Evolutionary conservation across 2,888 invertebrate genomes (phyloP).

Genomic region (Adela reaumurella): DNA sequence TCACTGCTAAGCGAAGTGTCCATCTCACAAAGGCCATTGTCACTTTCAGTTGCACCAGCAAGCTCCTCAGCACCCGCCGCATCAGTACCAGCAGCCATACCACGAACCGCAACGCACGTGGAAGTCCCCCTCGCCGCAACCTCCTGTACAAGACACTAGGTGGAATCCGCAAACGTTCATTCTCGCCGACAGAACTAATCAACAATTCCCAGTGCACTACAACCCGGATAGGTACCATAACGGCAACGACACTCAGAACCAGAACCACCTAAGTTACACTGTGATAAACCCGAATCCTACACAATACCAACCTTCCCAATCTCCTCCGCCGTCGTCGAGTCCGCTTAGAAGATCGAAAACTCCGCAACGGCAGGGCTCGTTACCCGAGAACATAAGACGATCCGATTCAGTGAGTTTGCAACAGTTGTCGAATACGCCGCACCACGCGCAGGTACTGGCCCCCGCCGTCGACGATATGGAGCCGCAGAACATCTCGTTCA

Average conservation of each 20-base stretch:
- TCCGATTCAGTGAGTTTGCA: slow-evolving; percentile 46
- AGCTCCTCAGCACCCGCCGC: slow-evolving; percentile 19
- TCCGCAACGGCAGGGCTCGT: slow-evolving; percentile 57
- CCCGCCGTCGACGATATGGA: slow-evolving; percentile 84
- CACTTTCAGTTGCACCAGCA: slow-evolving; percentile 2
- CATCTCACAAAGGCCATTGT: not conserved
- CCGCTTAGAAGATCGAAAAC: slow-evolving; percentile 61
- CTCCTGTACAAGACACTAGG: slow-evolving; percentile 27
- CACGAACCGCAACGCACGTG: slow-evolving; percentile 36
- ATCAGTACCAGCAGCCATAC: slow-evolving; percentile 18
- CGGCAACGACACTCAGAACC: slow-evolving; percentile 55
- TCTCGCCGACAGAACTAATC: slow-evolving; percentile 56
- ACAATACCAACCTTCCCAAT: slow-evolving; percentile 49
- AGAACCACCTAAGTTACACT: slow-evolving; percentile 57
- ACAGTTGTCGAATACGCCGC: slow-evolving; percentile 28
- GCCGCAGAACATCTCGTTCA: slow-evolving; percentile 90
- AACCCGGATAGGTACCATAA: slow-evolving; percentile 59
- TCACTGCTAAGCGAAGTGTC: not conserved
- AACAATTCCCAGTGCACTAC: slow-evolving; percentile 31
- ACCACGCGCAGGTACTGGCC: slow-evolving; percentile 45
- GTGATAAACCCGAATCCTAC: slow-evolving; percentile 39
- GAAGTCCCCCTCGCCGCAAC: slow-evolving; percentile 33
- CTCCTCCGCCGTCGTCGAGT: slow-evolving; percentile 58
- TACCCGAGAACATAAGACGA: slow-evolving; percentile 24
- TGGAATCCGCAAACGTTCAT: slow-evolving; percentile 61